These are phyloP conservation scores for Rhingia rostrata DNA, from an alignment of 2,888 invertebrate genomes.

Conservation along the genomic window DNA sequence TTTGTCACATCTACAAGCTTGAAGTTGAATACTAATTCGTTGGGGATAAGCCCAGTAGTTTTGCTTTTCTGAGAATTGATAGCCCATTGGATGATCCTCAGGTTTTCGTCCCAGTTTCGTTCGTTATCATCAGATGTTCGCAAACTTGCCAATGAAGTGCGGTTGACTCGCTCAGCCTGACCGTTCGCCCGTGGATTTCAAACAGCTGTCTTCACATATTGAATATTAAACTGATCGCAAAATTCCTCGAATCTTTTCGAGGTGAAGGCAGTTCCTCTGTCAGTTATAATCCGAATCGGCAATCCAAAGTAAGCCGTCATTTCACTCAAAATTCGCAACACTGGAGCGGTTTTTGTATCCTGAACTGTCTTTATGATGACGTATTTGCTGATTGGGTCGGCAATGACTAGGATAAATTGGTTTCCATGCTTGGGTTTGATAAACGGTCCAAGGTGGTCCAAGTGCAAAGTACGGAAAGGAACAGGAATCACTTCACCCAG, in stretches of 20 bases:
- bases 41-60: constrained; percentile 15
- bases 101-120: background rate
- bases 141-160: constrained; percentile 5
- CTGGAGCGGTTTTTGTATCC: constrained; percentile 10
- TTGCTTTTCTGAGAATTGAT: constrained; percentile 17
- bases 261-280: no score
- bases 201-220: no score
- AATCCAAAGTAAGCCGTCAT: constrained; percentile 4
- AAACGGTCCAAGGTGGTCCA: constrained; percentile 23
- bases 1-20: constrained; percentile 14
- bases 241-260: no score
- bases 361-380: constrained; percentile 1
- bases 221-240: no score
- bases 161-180: background rate
- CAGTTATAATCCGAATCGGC: background rate
- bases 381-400: constrained; percentile 16
- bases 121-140: constrained; percentile 6
- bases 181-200: no score
- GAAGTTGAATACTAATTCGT: constrained; percentile 12
- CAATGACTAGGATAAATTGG: constrained; percentile 10
- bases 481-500: constrained; percentile 6
- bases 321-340: constrained; percentile 2
- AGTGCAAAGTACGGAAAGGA: constrained; percentile 9
- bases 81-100: background rate
- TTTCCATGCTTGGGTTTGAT: constrained; percentile 3